Evolutionary conservation across 2,113 vertebrate genomes (phyloP).

Genomic region (Charadrius vociferus): DNA sequence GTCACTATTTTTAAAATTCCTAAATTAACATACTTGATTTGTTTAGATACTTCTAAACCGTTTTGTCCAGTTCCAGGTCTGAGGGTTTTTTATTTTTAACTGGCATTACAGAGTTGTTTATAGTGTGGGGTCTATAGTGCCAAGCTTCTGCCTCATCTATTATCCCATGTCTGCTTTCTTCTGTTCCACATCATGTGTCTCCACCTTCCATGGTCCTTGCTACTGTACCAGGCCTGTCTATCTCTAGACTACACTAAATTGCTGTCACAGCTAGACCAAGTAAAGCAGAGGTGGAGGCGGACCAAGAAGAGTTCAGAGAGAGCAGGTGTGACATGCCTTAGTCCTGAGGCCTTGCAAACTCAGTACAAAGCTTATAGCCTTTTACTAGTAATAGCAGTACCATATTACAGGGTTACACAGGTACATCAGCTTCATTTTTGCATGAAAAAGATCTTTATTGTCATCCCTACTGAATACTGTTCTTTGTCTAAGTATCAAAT

Average conservation of each 20-base stretch:
- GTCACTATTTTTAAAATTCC: neutral
- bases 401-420: neutral
- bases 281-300: neutral
- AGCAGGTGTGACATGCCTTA: neutral
- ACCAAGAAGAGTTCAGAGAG: neutral
- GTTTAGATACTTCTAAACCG: too few species aligned
- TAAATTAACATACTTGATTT: neutral
- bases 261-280: neutral
- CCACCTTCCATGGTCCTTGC: neutral
- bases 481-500: neutral
- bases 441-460: neutral
- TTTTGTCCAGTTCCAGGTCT: neutral
- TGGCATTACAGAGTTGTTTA: neutral
- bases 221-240: neutral
- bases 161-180: neutral
- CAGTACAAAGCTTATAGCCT: neutral
- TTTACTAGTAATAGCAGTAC: neutral
- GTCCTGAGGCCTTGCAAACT: neutral
- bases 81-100: neutral
- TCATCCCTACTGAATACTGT: neutral
- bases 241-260: neutral
- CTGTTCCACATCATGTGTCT: neutral
- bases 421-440: neutral
- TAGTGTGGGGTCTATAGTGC: neutral
- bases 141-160: neutral